Conservation (phyloP, 2,888 invertebrate species). For the Amphiduros pacificus region DNA sequence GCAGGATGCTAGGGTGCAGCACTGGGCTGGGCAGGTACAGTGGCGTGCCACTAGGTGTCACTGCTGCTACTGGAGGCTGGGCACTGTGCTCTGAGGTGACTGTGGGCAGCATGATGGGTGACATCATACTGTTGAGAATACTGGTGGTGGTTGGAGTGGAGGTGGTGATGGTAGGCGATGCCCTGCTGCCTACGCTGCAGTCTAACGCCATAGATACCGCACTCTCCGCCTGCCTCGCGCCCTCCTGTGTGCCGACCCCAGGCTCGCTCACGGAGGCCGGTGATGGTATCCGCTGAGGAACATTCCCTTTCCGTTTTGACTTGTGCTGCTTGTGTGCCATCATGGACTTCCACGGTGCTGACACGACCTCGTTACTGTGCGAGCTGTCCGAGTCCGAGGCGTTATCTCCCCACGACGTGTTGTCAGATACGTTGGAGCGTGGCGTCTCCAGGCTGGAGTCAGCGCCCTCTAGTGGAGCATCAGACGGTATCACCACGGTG, state of each 20-base stretch:
- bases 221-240: neutral
- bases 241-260: neutral
- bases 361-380: slow-evolving; percentile 33
- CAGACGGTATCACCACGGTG: slow-evolving; percentile 49
- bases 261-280: neutral
- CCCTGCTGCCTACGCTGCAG: neutral
- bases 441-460: slow-evolving; percentile 9
- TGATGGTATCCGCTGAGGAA: slow-evolving; percentile 10
- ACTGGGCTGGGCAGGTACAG: slow-evolving; percentile 4
- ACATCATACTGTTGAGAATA: neutral
- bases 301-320: slow-evolving; percentile 13
- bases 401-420: slow-evolving; percentile 31
- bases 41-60: slow-evolving; percentile 9
- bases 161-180: slow-evolving; percentile 7
- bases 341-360: slow-evolving; percentile 36
- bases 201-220: no score
- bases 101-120: neutral
- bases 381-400: slow-evolving; percentile 27
- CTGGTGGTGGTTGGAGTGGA: neutral
- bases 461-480: slow-evolving; percentile 21
- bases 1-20: slow-evolving; percentile 1
- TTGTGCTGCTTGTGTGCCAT: slow-evolving; percentile 15
- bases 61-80: neutral
- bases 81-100: neutral
- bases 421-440: slow-evolving; percentile 19